Evolutionary conservation across 2,797 vertebrate genomes (phyloP).

Genomic region (Toxotes lorentzi): DNA sequence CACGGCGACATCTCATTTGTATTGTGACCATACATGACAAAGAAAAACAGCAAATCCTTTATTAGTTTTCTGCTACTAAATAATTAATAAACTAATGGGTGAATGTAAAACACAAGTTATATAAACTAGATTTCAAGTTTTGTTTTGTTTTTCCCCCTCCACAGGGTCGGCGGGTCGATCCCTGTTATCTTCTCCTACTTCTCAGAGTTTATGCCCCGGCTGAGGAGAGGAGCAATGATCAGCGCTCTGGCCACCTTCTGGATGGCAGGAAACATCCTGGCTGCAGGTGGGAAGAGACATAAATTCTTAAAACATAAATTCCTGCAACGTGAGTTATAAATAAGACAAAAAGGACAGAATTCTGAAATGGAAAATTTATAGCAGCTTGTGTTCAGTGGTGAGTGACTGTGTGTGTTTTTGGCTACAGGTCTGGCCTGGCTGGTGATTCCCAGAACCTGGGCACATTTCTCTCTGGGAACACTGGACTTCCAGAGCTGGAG

Average conservation of each 20-base stretch:
- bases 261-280: conserved; percentile 88
- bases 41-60: background rate
- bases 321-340: too few species aligned
- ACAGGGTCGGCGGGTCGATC: conserved; percentile 86
- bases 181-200: conserved; percentile 89
- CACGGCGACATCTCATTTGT: too few species aligned
- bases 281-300: conserved; percentile 77
- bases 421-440: conserved; percentile 84
- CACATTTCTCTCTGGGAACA: conserved; percentile 63
- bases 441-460: conserved; percentile 82
- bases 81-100: background rate
- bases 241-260: conserved; percentile 87
- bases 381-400: background rate
- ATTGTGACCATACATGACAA: background rate
- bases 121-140: too few species aligned
- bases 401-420: conserved; percentile 12
- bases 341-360: background rate
- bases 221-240: conserved; percentile 84
- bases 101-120: background rate
- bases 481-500: conserved; percentile 85
- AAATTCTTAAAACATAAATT: background rate
- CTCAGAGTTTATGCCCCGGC: conserved; percentile 86
- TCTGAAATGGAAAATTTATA: background rate
- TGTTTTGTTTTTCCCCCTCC: conserved; percentile 2
- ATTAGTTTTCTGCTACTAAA: background rate